A percentile compares a stretch with the other conserved stretches of the same genome.
Evolutionary conservation across 2,797 vertebrate genomes (phyloP).

Genomic region (Lacerta agilis): DNA sequence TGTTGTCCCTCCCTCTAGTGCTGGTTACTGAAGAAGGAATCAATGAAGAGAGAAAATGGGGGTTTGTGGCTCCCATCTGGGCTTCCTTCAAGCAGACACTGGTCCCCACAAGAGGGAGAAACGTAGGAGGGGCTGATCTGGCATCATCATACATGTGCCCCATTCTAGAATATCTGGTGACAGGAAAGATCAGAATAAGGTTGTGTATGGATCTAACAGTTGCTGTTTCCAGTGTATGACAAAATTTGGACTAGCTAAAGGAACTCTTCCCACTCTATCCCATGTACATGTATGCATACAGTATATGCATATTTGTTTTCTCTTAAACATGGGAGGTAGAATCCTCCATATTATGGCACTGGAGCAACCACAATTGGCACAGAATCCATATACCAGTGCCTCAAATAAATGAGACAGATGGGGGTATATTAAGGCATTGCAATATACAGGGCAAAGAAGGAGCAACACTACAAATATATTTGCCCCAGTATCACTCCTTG

Average conservation of each 20-base stretch:
- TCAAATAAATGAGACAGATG: not conserved
- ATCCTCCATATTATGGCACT: not conserved
- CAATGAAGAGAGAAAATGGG: not conserved
- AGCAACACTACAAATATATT: not conserved
- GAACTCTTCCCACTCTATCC: not conserved
- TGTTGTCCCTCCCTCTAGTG: not conserved
- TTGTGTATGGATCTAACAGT: not conserved
- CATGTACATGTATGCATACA: not conserved
- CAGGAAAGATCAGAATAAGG: not conserved
- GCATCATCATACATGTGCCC: not conserved
- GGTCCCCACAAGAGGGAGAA: not conserved
- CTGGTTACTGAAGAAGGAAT: not conserved
- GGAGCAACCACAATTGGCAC: not conserved
- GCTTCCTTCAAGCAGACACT: not conserved
- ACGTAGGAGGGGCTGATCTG: not conserved
- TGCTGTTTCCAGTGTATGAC: not conserved
- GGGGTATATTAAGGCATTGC: not conserved
- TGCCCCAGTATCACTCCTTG: not conserved
- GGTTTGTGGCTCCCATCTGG: not conserved
- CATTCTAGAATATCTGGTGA: not conserved
- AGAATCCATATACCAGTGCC: not conserved
- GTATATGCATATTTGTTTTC: not conserved
- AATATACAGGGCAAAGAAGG: not conserved
- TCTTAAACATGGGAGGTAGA: not conserved
- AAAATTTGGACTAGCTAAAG: slow-evolving; percentile 1